phyloP scores from a whole-genome alignment of 2,888 invertebrate genomes.

The Tribolium freemani region DNA sequence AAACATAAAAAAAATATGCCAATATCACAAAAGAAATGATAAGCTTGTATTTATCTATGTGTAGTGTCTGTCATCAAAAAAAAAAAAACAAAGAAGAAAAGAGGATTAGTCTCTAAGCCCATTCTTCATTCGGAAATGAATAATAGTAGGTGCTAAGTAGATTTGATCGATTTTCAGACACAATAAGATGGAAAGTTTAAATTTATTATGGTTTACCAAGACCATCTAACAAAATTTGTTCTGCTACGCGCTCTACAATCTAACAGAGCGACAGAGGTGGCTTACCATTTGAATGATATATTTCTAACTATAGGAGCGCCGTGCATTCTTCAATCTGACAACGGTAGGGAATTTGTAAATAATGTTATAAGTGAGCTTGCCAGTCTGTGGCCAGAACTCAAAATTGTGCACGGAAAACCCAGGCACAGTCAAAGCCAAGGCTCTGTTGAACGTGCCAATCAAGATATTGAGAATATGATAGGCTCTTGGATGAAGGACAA shows the following conservation, averaged over 20 bases:
- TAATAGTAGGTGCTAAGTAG: constrained; percentile 61
- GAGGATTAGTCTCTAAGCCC: constrained; percentile 45
- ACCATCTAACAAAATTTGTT: constrained; percentile 64
- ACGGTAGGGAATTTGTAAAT: constrained; percentile 60
- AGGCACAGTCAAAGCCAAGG: constrained; percentile 60
- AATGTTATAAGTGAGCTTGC: constrained; percentile 53
- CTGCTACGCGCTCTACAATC: constrained; percentile 58
- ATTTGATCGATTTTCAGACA: constrained; percentile 62
- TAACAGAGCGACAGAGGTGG: constrained; percentile 61
- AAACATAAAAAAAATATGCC: too few species aligned
- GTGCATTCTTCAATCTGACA: constrained; percentile 59
- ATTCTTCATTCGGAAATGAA: constrained; percentile 40
- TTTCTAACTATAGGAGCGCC: constrained; percentile 64
- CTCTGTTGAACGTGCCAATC: constrained; percentile 60
- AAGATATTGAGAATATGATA: constrained; percentile 62
- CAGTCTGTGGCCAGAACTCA: constrained; percentile 57
- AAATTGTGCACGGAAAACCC: constrained; percentile 64
- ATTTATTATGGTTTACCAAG: constrained; percentile 64
- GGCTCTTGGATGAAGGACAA: constrained; percentile 62
- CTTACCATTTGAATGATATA: constrained; percentile 60
- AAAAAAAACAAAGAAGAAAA: too few species aligned
- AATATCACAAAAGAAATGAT: too few species aligned
- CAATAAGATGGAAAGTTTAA: constrained; percentile 58
- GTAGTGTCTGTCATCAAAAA: too few species aligned
- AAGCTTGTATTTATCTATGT: too few species aligned